Evolutionary conservation across 1,140 invertebrate genomes (phyloP).

Genomic region (Papilio aristodemus): DNA sequence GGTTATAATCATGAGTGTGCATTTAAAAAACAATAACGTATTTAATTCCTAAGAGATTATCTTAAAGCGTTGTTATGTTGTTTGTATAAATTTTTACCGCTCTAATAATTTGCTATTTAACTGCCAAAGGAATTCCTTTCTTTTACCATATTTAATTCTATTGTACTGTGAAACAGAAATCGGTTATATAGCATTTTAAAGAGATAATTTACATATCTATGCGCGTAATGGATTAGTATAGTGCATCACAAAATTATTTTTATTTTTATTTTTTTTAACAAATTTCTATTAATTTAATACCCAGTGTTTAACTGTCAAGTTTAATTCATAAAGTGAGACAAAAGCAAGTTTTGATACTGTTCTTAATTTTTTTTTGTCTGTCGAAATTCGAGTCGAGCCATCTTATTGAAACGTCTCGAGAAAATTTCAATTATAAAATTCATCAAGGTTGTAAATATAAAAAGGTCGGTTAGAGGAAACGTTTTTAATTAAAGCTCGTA

Average conservation of each 20-base stretch:
- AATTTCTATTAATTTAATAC: no score
- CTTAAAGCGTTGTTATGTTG: background rate
- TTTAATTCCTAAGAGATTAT: conserved; percentile 16
- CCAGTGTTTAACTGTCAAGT: no score
- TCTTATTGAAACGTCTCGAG: background rate
- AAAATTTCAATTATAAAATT: conserved; percentile 35
- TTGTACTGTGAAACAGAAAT: background rate
- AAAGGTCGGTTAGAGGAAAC: conserved; percentile 42
- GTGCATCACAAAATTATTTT: no score
- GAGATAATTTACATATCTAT: no score
- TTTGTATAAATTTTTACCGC: conserved; percentile 6
- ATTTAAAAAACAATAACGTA: conserved; percentile 18
- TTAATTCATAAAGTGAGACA: no score
- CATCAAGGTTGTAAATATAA: conserved; percentile 38
- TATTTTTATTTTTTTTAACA: no score
- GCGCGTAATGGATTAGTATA: no score
- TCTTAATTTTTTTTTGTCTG: no score
- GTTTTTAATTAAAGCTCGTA: conserved; percentile 47
- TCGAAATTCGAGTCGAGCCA: no score
- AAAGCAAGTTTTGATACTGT: no score
- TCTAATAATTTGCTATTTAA: conserved; percentile 7
- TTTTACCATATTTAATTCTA: background rate
- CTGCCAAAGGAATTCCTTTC: conserved; percentile 6
- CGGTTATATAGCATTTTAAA: background rate
- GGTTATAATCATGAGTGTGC: background rate